These are phyloP conservation scores for Passer montanus DNA, from an alignment of 2,113 vertebrate species.

Conservation along the genomic window DNA sequence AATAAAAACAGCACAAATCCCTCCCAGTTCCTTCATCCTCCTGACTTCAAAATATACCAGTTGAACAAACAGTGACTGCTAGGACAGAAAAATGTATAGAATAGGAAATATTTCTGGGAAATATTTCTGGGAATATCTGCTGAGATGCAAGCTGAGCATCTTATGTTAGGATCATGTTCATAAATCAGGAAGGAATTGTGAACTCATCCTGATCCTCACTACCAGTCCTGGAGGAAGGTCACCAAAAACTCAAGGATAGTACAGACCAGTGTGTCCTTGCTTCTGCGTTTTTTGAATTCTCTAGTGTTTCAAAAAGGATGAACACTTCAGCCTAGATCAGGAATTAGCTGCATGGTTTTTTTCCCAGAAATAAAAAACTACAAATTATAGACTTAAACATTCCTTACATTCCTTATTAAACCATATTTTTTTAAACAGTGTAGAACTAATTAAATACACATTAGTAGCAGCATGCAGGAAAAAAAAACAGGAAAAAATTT, in stretches of 20 bases:
- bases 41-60: neutral
- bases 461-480: neutral
- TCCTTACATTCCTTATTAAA: neutral
- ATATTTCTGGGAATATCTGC: neutral
- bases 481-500: neutral
- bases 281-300: constrained; percentile 14
- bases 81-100: neutral
- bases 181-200: neutral
- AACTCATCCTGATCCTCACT: neutral
- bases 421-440: neutral
- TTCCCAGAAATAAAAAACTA: neutral
- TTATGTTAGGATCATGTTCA: neutral
- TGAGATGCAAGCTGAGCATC: neutral
- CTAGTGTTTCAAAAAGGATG: neutral
- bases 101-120: neutral
- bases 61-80: neutral
- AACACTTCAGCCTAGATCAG: neutral
- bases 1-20: neutral
- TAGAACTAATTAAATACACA: neutral
- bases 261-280: neutral
- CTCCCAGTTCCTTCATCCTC: neutral
- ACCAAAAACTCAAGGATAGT: neutral
- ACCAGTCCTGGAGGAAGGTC: neutral
- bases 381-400: neutral
- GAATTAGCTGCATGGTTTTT: neutral